Evolutionary conservation across 1,140 invertebrate genomes (phyloP), one percentile per base, ranked within the genome.

Genomic region (Dinoponera quadriceps): DNA sequence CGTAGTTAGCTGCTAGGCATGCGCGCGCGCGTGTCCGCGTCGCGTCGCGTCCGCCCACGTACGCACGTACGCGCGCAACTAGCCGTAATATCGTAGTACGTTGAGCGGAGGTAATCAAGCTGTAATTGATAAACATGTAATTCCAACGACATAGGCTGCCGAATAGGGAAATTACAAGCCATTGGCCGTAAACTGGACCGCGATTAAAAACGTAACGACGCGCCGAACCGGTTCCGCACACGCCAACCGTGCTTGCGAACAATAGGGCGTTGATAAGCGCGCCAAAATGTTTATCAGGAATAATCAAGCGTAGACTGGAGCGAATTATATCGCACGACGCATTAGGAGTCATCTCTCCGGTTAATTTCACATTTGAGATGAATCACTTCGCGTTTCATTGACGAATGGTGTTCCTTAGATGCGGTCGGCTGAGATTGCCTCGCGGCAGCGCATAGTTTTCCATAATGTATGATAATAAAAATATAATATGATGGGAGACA

Each of bases 91-190:
- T 57, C 72, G 71, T 83, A 77, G 60, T 66, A 25, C 38, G 81
- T 65, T 75, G 44, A 33, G n/a, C 82, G 48, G 54, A 80, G 65
- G 68, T 88, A 87, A 88, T 88, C 78, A 88, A 88, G 85, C 83
- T 87, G 86, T 81, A 88, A 88, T 88, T 88, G 86, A 88, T 87
- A 88, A 88, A 78, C 81, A 66, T 83, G 84, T 86, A 84, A 87
- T 87, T 87, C 54, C 84, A 38, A 83, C 72, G 72, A 83, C 85
- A 87, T 27, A 65, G 55, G 38, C 49, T 48, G 18, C 18, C 59
- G 73, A 86, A 78, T 82, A 82, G 78, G 44, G 55, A 59, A 85
- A 86, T 86, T 86, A 82, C 78, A 57, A 44, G 38, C 25, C 54
- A 82, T 82, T 63, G 49, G 27, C 18, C 38, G 14, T 33, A 74